Percentiles rank a stretch among this genome's conserved stretches.
Conservation (phyloP, 2,797 vertebrate species). For the Chelon labrosus region DNA sequence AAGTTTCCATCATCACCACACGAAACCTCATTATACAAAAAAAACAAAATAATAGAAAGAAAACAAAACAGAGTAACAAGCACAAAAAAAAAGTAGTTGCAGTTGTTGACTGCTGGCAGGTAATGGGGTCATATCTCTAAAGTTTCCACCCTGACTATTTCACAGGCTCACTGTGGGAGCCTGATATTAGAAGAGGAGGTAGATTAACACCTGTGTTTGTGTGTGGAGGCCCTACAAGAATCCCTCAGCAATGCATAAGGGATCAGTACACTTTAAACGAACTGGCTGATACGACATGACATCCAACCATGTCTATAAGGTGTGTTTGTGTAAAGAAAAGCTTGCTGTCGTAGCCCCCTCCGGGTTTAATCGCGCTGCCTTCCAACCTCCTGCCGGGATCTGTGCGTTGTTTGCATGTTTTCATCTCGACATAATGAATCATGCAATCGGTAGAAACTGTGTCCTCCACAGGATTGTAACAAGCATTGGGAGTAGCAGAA, state of each 20-base stretch:
- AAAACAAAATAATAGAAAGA: constrained; percentile 6
- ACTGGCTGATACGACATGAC: constrained; percentile 1
- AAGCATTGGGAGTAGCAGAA: not conserved
- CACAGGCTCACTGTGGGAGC: not conserved
- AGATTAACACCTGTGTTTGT: constrained; percentile 9
- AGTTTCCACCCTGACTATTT: not conserved
- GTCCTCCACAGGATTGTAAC: not conserved
- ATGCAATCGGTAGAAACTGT: constrained; percentile 11
- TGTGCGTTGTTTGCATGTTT: not conserved
- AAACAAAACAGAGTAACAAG: constrained; percentile 1
- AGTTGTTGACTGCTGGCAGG: constrained; percentile 6
- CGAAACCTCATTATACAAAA: constrained; percentile 4
- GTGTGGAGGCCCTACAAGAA: not conserved
- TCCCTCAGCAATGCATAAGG: not conserved
- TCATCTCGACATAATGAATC: constrained; percentile 17
- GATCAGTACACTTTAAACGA: constrained; percentile 7
- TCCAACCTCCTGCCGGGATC: not conserved
- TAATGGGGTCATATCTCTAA: not conserved
- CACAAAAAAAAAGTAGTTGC: not conserved
- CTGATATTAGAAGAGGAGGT: not conserved
- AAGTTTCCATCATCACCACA: constrained; percentile 33
- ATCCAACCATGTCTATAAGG: not conserved
- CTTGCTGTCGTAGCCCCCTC: not conserved
- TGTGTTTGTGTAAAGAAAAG: constrained; percentile 4
- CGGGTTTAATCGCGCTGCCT: not conserved